phyloP scores from a whole-genome alignment of 1,140 invertebrate genomes.

The Drosophila saltans region DNA sequence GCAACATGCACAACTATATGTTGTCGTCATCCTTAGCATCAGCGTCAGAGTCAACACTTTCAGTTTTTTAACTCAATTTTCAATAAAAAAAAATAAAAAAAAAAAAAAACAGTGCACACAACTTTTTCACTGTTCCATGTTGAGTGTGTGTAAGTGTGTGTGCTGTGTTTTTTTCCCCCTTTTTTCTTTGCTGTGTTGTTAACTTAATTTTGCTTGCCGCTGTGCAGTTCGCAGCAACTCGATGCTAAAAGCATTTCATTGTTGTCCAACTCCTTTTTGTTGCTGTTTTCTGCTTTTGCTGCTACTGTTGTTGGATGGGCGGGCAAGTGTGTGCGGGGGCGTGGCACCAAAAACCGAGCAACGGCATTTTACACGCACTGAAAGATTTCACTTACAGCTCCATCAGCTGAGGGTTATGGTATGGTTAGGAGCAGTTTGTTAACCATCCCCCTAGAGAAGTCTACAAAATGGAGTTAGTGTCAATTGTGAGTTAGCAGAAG shows the following conservation, averaged over 20 bases:
- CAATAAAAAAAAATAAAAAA: slow-evolving; percentile 38
- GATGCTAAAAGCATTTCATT: slow-evolving; percentile 70
- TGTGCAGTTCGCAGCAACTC: slow-evolving; percentile 30
- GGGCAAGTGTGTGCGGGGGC: slow-evolving; percentile 40
- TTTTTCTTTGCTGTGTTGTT: slow-evolving; percentile 47
- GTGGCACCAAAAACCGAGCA: slow-evolving; percentile 59
- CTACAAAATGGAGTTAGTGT: slow-evolving; percentile 22
- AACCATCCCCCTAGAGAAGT: not conserved
- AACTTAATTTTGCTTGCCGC: slow-evolving; percentile 59
- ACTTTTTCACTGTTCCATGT: slow-evolving; percentile 36
- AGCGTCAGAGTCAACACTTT: slow-evolving; percentile 49
- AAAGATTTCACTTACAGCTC: slow-evolving; percentile 57
- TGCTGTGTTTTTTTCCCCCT: not conserved
- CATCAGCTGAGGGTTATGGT: not conserved
- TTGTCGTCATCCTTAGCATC: not conserved
- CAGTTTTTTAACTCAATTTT: slow-evolving; percentile 67
- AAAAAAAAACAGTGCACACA: slow-evolving; percentile 44
- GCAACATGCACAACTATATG: slow-evolving; percentile 1
- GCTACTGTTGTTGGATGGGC: slow-evolving; percentile 18
- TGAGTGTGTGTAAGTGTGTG: not conserved
- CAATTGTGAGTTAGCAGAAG: slow-evolving; percentile 19
- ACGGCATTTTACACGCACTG: slow-evolving; percentile 63
- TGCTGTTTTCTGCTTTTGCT: slow-evolving; percentile 24
- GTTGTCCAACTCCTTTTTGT: slow-evolving; percentile 54
- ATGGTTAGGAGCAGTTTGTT: not conserved